Percentiles rank a stretch among this genome's conserved stretches.
phyloP scores from a whole-genome alignment of 1,140 invertebrate species.

The Drosophila trapezifrons region DNA sequence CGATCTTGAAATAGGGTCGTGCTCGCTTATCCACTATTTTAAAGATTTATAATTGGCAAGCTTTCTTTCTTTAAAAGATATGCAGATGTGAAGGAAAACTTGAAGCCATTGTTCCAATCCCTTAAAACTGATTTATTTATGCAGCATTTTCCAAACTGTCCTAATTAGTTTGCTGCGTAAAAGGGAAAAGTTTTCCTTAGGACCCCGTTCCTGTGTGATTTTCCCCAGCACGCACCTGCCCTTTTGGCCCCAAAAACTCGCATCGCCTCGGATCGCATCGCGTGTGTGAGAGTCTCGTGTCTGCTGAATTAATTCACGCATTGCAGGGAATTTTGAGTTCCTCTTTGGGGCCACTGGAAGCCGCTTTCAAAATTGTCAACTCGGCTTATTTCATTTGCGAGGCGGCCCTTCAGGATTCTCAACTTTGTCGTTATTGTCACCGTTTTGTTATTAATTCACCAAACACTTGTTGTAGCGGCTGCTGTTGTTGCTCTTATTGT shows the following conservation, averaged over 20 bases:
- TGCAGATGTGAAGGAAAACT: neutral
- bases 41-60: neutral
- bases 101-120: neutral
- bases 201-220: neutral
- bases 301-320: conserved; percentile 72
- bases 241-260: conserved; percentile 5
- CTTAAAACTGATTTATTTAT: neutral
- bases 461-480: conserved; percentile 42
- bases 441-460: conserved; percentile 66
- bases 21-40: no score
- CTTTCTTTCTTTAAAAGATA: neutral
- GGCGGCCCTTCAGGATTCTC: conserved; percentile 38
- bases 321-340: conserved; percentile 49
- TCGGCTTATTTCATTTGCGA: conserved; percentile 73
- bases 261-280: conserved; percentile 12
- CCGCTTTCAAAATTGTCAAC: conserved; percentile 67
- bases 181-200: neutral
- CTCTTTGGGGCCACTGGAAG: conserved; percentile 15
- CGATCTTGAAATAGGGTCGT: no score
- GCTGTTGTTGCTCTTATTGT: conserved; percentile 44
- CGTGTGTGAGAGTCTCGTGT: conserved; percentile 39
- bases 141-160: neutral
- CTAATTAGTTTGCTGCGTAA: conserved; percentile 3
- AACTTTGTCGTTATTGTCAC: conserved; percentile 43
- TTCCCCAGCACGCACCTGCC: conserved; percentile 40